A percentile compares a stretch with the other conserved stretches of the same genome.
Conservation (phyloP, 2,888 invertebrate species). For the Rhaphigaster nebulosa region DNA sequence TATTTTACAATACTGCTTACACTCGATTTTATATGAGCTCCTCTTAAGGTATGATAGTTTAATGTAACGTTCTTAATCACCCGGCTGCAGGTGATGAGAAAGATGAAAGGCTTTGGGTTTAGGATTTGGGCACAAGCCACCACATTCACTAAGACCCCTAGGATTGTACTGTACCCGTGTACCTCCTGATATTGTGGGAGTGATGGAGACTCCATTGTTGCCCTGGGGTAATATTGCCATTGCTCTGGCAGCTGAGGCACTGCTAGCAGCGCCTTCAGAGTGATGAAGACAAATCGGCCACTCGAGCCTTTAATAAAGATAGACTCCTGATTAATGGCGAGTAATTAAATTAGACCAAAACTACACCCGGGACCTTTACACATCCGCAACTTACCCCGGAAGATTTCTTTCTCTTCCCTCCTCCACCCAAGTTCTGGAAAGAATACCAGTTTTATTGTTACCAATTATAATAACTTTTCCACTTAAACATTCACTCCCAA, state of each 20-base stretch:
- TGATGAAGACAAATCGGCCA: conserved; percentile 16
- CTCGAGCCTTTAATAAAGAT: conserved; percentile 27
- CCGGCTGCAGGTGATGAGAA: too few relatives aligned
- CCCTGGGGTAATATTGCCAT: neutral
- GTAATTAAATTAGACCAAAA: conserved; percentile 22
- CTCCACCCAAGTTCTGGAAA: too few relatives aligned
- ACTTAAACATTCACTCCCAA: neutral
- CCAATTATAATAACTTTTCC: neutral
- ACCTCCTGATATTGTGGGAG: neutral
- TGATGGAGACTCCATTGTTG: neutral
- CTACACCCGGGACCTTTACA: neutral
- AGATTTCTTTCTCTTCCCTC: neutral
- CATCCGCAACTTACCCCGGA: neutral
- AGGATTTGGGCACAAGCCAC: neutral
- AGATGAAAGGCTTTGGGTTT: neutral
- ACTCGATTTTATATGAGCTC: too few relatives aligned
- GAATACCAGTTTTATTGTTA: neutral
- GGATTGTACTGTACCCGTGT: neutral
- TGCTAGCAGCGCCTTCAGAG: neutral
- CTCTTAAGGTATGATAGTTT: too few relatives aligned
- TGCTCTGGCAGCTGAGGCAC: neutral
- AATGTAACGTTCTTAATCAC: too few relatives aligned
- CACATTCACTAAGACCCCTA: neutral
- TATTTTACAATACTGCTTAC: too few relatives aligned
- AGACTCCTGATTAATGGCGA: conserved; percentile 2